Base-by-base conservation (phyloP, 2,113 vertebrate species). In the Ochotona princeps region DNA sequence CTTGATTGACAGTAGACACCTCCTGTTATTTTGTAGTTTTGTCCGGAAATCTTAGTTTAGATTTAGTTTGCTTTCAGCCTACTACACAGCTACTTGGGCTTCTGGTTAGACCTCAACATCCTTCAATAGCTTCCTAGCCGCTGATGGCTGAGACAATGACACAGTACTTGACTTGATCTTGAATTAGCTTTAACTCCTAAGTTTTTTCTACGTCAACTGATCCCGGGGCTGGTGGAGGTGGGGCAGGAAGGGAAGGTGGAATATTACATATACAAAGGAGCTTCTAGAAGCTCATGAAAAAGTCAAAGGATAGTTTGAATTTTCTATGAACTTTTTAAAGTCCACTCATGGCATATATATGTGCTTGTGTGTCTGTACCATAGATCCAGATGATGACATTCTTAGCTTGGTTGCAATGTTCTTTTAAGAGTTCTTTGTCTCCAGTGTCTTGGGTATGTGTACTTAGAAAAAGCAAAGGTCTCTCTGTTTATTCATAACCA, bases 361-460 rank as follows among this genome's bases (percentile, higher is more conserved):
- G 54, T 57, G 54, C 18, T 57, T 57, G 54, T 57, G 15, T 57
- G 6, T 57, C 14, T 18, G 18, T 18, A 57, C 17, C 18, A 17
- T 72, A 93, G 51, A 21, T 73, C 78, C 44, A 63, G 14, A 17
- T 72, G 66, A 38, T 30, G 81, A 30, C 8, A 70, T 88, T 38
- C n/a, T 93, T 91, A 67, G 20, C 49, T 72, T n/a, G 26, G 66
- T 57, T n/a, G 78, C 20, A 32, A 60, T 81, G 90, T 91, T 51
- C 90, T 89, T 28, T 54, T 83, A 30, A 63, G 3, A 75, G 73
- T 85, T 69, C 28, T 73, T 84, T 49, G 21, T 66, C 44, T 79
- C 32, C 15, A 66, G 8, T 28, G n/a, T 12, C 38, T 74, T 78
- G 49, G 38, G 35, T 30, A 63, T 14, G 12, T 6, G 12, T 35